Evolutionary conservation across 2,888 invertebrate genomes (phyloP), one percentile per base, ranked within the genome.

Genomic region (Tetranychus truncatus): DNA sequence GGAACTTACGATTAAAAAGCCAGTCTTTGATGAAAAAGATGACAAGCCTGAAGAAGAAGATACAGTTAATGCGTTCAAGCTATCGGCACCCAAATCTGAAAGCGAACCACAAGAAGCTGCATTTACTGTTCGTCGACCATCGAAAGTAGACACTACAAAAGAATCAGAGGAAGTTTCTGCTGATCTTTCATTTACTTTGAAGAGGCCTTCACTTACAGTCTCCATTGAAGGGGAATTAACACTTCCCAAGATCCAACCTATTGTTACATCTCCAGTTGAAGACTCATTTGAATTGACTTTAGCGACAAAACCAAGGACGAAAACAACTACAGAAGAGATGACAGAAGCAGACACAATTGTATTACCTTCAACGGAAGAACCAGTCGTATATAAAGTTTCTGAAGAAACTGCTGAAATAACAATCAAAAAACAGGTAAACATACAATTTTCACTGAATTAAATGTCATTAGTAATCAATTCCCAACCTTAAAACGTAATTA

Each of bases 1-100:
- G 24, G 79, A 78, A 73, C 77, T 80, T n/a, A 78, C 78, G 15
- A 75, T 78, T 34, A 79, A 78, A 76, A 75, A 82, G 75, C 80
- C 80, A 78, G 80, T 76, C 34, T 77, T 77, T 72, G 76, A 75
- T 73, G 77, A 77, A 76, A 73, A 69, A 74, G 76, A 74, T 74
- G 77, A 77, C 75, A 73, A 72, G 45, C 65, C 74, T n/a, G 71
- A 74, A 75, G 66, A 74, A 74, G 77, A 77, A 24, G 73, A 75
- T 24, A 77, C 74, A 21, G 73, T 76, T 3, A 75, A 74, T 34
- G 77, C 76, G 21, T 76, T 78, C n/a, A 76, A 77, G n/a, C 34
- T 78, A 15, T 78, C 74, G 11, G 45, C 46, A 6, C 20, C 44
- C 11, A 72, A 74, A 73, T 45, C 71, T 72, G 77, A 74, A 24